These are phyloP conservation scores for Phrixothrix hirtus DNA, from an alignment of 2,888 invertebrate species.

Conservation along the genomic window DNA sequence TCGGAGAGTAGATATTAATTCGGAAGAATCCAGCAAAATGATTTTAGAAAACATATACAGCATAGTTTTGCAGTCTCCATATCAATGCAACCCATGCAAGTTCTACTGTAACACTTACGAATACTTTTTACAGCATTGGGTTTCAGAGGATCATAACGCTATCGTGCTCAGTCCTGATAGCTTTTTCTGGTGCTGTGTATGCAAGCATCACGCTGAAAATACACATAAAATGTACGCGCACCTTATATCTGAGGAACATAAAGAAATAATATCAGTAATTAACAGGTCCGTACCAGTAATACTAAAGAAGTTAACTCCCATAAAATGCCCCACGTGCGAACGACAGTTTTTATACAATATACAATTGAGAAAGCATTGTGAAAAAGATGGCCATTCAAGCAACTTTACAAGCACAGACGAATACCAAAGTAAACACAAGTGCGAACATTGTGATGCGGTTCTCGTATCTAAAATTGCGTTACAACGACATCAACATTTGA, in stretches of 20 bases:
- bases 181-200: constrained; percentile 73
- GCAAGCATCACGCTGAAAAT: constrained; percentile 68
- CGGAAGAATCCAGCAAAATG: constrained; percentile 63
- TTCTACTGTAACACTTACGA: constrained; percentile 81
- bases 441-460: constrained; percentile 63
- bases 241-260: constrained; percentile 67
- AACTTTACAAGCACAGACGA: constrained; percentile 63
- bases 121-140: constrained; percentile 75
- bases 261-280: constrained; percentile 73
- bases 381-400: constrained; percentile 53
- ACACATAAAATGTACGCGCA: constrained; percentile 71
- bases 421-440: constrained; percentile 68
- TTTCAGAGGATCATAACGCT: constrained; percentile 64
- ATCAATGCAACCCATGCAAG: constrained; percentile 81
- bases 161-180: constrained; percentile 61
- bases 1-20: constrained; percentile 67
- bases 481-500: constrained; percentile 68
- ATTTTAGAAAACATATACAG: constrained; percentile 77
- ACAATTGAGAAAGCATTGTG: constrained; percentile 68
- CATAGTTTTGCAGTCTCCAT: constrained; percentile 80
- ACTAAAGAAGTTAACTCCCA: constrained; percentile 67
- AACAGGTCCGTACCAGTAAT: constrained; percentile 81
- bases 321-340: constrained; percentile 69
- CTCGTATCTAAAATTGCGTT: constrained; percentile 67
- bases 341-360: constrained; percentile 75